These are phyloP conservation scores for Galaxias olidus DNA, from an alignment of 2,797 vertebrate genomes.

Conservation along the genomic window DNA sequence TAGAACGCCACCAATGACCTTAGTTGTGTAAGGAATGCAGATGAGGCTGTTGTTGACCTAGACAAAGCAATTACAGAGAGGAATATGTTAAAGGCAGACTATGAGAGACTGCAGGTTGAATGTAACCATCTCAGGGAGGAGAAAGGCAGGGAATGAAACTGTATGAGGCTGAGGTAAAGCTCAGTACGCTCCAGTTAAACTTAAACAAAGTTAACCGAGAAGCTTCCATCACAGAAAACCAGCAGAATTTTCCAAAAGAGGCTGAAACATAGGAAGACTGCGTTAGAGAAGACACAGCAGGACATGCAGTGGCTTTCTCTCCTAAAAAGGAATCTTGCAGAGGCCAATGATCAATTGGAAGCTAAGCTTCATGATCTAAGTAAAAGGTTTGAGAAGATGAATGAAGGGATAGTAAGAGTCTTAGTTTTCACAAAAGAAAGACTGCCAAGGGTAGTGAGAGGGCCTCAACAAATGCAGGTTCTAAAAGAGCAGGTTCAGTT, in stretches of 20 bases:
- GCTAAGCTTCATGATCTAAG: not conserved
- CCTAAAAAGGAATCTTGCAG: not conserved
- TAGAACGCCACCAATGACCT: too few species aligned
- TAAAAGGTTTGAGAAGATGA: not conserved
- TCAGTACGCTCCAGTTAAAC: not conserved
- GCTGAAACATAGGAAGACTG: not conserved
- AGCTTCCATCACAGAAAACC: too few species aligned
- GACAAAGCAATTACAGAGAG: too few species aligned
- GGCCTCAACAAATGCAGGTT: not conserved
- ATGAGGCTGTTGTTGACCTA: too few species aligned
- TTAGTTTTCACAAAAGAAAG: too few species aligned
- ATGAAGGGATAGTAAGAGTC: not conserved
- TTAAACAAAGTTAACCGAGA: not conserved
- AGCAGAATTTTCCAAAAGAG: not conserved
- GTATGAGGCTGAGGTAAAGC: too few species aligned
- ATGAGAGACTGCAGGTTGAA: too few species aligned
- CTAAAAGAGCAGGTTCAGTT: not conserved
- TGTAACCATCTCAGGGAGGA: too few species aligned
- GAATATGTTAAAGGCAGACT: too few species aligned
- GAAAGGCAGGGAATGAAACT: not conserved
- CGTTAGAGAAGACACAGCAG: not conserved
- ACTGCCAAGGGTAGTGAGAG: too few species aligned
- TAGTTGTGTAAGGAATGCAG: too few species aligned
- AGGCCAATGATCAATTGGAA: not conserved
- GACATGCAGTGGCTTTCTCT: not conserved